Base-by-base conservation (phyloP, 2,888 invertebrate genomes). In the Gymnosoma rotundatum region DNA sequence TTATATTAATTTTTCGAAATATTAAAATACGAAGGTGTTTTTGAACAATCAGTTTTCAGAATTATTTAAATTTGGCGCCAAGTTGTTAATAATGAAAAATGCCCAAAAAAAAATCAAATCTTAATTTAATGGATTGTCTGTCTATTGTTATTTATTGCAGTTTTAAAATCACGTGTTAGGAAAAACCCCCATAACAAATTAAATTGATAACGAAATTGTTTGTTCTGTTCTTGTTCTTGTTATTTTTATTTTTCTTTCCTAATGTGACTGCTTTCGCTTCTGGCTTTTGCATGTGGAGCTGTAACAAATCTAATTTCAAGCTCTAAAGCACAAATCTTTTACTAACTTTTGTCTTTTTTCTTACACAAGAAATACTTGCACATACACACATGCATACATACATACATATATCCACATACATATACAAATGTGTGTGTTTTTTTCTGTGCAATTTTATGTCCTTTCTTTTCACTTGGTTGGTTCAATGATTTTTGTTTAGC, bases 261-360 rank as follows among this genome's bases (percentile, higher is more conserved):
- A 70, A 78, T 61, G 52, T 69, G 67, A 25, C 32, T 54, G n/a
- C 58, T 58, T 81, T 69, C 63, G 42, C 25, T 69, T 21, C 38
- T 56, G 78, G 21, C 60, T 18, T 32, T 52, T 25, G 42, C 45
- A 0, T 48, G 20, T 20, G 48, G 48, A 54, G 56, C 25, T 75
- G 61, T 54, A 48, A 61, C 66, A 84, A 86, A 86, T 85, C 78
- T 52, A 86, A 86, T 86, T 86, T 86, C 86, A 86, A 85, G 86
- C 80, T 81, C 85, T 67, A 72, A n/a, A 80, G 86, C 82, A 82
- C 81, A 84, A 61, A 73, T 61, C 48, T 52, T 6, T 8, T 7
- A 32, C 50, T 56, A 20, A 58, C 75, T 81, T 61, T 69, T 58
- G 42, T 66, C 73, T 67, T 52, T 42, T n/a, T 45, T 42, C 16